Conservation (phyloP, 2,113 vertebrate genomes). For the Haemorhous mexicanus region DNA sequence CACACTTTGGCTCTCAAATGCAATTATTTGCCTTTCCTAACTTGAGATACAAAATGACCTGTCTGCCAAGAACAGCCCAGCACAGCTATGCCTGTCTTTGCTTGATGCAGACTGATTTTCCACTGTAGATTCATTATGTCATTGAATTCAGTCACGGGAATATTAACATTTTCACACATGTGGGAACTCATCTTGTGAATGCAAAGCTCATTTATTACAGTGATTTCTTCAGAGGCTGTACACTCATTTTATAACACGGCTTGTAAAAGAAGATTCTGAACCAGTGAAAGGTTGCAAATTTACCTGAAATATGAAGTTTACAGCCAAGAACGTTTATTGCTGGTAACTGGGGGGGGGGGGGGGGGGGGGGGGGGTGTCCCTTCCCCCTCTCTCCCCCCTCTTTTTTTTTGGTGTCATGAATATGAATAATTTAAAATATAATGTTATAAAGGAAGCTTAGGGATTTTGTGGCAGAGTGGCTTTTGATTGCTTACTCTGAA, state of each 20-base stretch:
- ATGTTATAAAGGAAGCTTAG: background rate
- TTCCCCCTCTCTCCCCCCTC: rapidly evolving
- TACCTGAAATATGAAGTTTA: constrained; percentile 17
- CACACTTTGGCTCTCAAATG: background rate
- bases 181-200: constrained; percentile 48
- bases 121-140: constrained; percentile 59
- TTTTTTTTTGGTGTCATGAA: background rate
- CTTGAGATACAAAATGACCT: background rate
- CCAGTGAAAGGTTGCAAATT: background rate
- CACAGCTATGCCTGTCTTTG: constrained; percentile 55
- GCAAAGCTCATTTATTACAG: constrained; percentile 58
- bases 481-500: constrained; percentile 6
- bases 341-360: background rate
- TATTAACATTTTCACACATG: constrained; percentile 60
- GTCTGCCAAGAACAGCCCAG: constrained; percentile 41
- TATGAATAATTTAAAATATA: background rate
- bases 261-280: background rate
- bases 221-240: constrained; percentile 33
- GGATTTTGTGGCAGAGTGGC: background rate
- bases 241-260: background rate
- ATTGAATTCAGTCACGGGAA: constrained; percentile 61
- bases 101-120: constrained; percentile 63
- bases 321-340: background rate
- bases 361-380: background rate
- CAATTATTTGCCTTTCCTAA: constrained; percentile 23